Conservation (phyloP, 2,113 vertebrate species). For the Phalacrocorax aristotelis region DNA sequence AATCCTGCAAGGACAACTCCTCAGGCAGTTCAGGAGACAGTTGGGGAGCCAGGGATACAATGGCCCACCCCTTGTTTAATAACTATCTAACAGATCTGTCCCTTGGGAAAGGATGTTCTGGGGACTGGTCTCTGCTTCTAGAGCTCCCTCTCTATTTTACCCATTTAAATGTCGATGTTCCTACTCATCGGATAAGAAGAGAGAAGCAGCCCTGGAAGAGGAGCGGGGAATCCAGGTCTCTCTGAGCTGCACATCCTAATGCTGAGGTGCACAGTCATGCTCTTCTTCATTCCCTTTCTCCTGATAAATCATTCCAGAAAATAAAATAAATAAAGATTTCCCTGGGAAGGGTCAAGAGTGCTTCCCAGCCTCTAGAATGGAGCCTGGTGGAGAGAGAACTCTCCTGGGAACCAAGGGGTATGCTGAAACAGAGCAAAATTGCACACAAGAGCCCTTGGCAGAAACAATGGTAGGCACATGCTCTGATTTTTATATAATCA, state of each 20-base stretch:
- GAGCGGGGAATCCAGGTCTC: neutral
- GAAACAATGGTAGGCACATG: neutral
- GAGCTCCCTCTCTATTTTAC: neutral
- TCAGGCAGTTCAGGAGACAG: neutral
- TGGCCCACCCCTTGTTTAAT: neutral
- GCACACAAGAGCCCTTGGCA: neutral
- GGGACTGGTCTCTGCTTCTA: neutral
- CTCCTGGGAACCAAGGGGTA: neutral
- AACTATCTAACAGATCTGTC: neutral
- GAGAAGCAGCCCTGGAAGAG: neutral
- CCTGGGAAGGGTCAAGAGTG: neutral
- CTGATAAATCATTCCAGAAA: neutral
- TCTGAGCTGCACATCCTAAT: neutral
- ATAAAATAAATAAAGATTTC: neutral
- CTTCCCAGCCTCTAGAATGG: neutral
- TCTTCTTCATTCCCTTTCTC: neutral
- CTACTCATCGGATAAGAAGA: neutral
- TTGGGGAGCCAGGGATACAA: neutral
- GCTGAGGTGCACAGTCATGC: neutral
- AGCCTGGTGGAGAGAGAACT: neutral
- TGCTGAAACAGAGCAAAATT: neutral
- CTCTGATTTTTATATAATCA: neutral
- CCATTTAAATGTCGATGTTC: neutral
- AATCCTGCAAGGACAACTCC: neutral
- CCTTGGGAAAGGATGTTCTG: neutral